phyloP scores from a whole-genome alignment of 2,113 vertebrate genomes.

The Fulmarus glacialis region DNA sequence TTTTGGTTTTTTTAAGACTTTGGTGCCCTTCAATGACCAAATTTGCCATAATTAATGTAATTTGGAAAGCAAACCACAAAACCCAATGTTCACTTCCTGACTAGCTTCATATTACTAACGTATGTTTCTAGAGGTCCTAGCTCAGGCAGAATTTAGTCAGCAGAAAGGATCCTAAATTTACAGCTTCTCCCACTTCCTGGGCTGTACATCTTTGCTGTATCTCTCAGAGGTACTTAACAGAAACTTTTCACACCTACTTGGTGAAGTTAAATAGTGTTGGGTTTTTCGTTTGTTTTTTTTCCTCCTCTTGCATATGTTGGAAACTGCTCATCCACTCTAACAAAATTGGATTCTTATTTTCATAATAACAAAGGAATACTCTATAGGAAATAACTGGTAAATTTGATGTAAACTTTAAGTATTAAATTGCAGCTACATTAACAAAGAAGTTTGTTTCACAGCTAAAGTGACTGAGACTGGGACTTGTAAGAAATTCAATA shows the following conservation, averaged over 20 bases:
- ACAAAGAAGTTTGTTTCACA: neutral
- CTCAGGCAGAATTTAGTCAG: neutral
- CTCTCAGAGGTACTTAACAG: neutral
- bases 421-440: neutral
- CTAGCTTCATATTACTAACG: neutral
- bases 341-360: neutral
- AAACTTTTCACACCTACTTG: neutral
- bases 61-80: neutral
- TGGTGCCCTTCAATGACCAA: neutral
- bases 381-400: neutral
- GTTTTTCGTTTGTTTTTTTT: too few species aligned
- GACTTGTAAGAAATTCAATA: neutral
- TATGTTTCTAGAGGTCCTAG: neutral
- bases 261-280: neutral
- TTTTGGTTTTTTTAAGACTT: neutral
- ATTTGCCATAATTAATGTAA: neutral
- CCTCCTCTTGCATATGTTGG: rapidly evolving
- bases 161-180: neutral
- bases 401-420: neutral
- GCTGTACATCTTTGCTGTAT: neutral
- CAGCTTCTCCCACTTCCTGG: neutral
- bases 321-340: neutral
- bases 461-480: neutral
- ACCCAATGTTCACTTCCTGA: neutral
- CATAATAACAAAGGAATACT: neutral